Evolutionary conservation across 1,140 invertebrate genomes (phyloP), one percentile per base, ranked within the genome.

Genomic region (Cherax quadricarinatus): DNA sequence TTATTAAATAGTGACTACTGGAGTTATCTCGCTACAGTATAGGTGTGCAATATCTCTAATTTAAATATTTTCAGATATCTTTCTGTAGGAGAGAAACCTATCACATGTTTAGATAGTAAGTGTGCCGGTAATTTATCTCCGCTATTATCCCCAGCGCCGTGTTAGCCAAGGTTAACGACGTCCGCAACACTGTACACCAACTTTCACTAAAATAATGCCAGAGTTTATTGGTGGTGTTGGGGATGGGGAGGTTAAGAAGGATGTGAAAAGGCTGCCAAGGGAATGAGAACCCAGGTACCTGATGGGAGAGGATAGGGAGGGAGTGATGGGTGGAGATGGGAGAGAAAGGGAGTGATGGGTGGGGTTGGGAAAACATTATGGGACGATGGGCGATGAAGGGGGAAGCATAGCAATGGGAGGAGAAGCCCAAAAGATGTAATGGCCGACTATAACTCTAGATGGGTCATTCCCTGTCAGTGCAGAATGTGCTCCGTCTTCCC

Each of bases 391-490:
- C 10, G 82, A 48, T 16, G 21, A 10, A n/a, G 82, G 48, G 82
- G 24, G 48, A 60, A 24, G 18, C 12, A 62, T 6, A 30, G 82
- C 12, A 14, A 57, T 57, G 5, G 9, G 14, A 57, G 53, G 53
- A 14, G 14, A n/a, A n/a, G 4, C 16, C 81, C 51, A 41, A 14
- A 48, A 51, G 60, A 85, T 62, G 49, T 85, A 85, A 85, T 85
- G 83, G 62, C 14, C 24, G 60, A 85, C 83, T 49, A 70, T 85
- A 85, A 48, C 62, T 85, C 48, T 7, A 4, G 70, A 10, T 18
- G 70, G 83, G 83, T 70, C 83, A 66, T 85, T 85, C 60, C 14
- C 60, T 70, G 83, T 41, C 83, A 18, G 53, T 14, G 24, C 60
- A 70, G 83, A 85, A 70, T 66, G 60, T 85, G 60, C 4, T 62